Evolutionary conservation across 2,113 vertebrate species (phyloP).

Genomic region (Alligator mississippiensis): DNA sequence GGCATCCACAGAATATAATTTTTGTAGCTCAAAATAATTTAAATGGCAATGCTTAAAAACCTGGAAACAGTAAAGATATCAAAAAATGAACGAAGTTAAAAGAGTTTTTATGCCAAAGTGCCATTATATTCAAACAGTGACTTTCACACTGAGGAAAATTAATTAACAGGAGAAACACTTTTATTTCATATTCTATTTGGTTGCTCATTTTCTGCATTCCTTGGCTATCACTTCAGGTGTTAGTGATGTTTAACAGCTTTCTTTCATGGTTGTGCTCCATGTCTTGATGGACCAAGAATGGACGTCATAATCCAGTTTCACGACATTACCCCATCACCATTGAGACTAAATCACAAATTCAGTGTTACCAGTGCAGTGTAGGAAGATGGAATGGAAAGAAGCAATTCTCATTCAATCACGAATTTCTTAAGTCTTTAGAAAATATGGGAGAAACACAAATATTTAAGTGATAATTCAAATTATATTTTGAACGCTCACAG

Average conservation of each 20-base stretch:
- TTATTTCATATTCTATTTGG: not conserved
- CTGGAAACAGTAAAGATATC: not conserved
- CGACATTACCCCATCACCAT: not conserved
- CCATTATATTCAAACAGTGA: fast-evolving
- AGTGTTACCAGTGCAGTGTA: not conserved
- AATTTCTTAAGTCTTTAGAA: not conserved
- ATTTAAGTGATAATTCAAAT: no score
- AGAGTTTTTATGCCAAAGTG: not conserved
- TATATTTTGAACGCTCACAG: no score
- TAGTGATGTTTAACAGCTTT: no score
- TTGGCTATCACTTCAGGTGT: no score
- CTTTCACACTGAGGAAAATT: not conserved
- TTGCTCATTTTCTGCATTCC: not conserved
- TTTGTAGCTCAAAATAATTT: not conserved
- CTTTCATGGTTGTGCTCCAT: not conserved
- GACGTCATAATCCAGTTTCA: not conserved
- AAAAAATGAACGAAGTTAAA: not conserved
- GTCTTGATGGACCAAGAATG: not conserved
- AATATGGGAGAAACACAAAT: not conserved
- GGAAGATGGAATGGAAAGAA: not conserved
- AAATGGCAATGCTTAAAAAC: not conserved
- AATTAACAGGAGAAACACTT: not conserved
- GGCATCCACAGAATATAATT: no score
- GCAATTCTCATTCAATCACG: not conserved
- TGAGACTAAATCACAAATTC: not conserved